A percentile compares a stretch with the other conserved stretches of the same genome.
Conservation (phyloP, 2,888 invertebrate genomes). For the Agrochola lychnidis region DNA sequence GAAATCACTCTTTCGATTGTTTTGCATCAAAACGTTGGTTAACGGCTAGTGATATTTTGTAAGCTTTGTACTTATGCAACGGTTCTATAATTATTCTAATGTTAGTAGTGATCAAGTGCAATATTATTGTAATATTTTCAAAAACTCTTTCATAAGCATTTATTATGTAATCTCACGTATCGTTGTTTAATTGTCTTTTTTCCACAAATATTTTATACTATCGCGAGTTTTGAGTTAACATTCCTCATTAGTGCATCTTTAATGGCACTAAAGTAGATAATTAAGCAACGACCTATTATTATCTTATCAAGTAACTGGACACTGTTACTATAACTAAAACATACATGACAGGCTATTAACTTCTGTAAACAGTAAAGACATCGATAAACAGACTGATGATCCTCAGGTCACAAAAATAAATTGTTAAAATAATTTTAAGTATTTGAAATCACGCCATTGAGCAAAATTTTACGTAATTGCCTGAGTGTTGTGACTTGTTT, state of each 20-base stretch:
- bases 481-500: not conserved
- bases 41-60: conserved; percentile 74
- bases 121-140: conserved; percentile 21
- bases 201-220: not conserved
- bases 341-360: not conserved
- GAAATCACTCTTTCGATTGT: conserved; percentile 80
- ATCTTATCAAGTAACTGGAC: conserved; percentile 9
- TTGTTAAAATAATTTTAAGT: not conserved
- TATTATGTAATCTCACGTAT: not conserved
- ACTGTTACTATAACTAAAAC: conserved; percentile 8
- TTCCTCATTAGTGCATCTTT: conserved; percentile 15
- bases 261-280: conserved; percentile 24
- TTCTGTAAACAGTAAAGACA: not conserved
- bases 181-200: not conserved
- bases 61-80: conserved; percentile 59
- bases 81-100: conserved; percentile 31
- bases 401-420: conserved; percentile 3
- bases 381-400: conserved; percentile 6
- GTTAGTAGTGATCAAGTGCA: conserved; percentile 41
- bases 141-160: conserved; percentile 14
- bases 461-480: not conserved
- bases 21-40: conserved; percentile 85
- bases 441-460: not conserved
- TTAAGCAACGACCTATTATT: not conserved
- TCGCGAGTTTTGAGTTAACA: not conserved